Base-by-base conservation (phyloP, 2,888 invertebrate genomes). In the Nasonovia ribisnigri region DNA sequence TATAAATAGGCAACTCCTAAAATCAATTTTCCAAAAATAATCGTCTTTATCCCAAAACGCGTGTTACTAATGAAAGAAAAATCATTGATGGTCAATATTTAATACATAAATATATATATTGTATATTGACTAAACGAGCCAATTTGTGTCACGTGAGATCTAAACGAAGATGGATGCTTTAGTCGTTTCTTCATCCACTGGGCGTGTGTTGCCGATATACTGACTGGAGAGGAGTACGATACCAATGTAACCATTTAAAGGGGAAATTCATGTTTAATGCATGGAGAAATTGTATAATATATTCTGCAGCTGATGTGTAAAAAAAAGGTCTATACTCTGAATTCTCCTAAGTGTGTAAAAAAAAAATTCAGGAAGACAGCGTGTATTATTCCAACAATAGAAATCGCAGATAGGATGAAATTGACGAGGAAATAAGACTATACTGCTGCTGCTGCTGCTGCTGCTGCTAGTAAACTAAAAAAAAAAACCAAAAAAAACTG, bases 181-280 rank as follows among this genome's bases (percentile, higher is more conserved):
- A 20, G 16, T 84, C 43, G n/a, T 84, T 54, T 91, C n/a, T 13
- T 36, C 11, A 3, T 84, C 10, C 51, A 29, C 51, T 16, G 16
- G 29, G 5, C 6, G 42, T 67, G 90, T 67, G 51, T n/a, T n/a
- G 51, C 77, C 48, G 36, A 0, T 36, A 26, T 57, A 16, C 43
- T 16, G 57, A n/a, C 29, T 48, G 36, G 24, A 26, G 57, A 84
- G 57, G 10, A 92, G 26, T 36, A 42, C 88, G 89, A 16, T 46
- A 8, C 57, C 46, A 42, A 54, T 67, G 60, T 87, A 88, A 88
- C 87, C 60, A 48, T 36, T 60, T 48, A 36, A 10, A 88, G 36
- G 87, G 8, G 48, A 92, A 92, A 60, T 67, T 92, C 92, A 92
- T 92, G 92, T 87, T 36, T 92, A 87, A 92, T 92, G 92, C 87